Evolutionary conservation across 92 coral and sea anemone species (phyloP).

Genomic region (Nematostella vectensis): DNA sequence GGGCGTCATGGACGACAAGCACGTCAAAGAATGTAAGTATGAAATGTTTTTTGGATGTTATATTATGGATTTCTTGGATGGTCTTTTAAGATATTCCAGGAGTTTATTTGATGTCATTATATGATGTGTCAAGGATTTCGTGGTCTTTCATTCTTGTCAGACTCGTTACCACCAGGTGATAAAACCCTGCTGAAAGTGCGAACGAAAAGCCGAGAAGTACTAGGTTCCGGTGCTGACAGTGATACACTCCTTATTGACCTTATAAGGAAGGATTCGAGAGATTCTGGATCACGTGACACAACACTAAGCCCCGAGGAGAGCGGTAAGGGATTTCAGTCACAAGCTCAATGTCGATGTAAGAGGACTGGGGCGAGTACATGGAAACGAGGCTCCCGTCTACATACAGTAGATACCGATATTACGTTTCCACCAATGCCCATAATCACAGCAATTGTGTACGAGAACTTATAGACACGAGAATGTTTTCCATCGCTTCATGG

Average conservation of each 20-base stretch:
- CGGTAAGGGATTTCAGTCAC: no score
- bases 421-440: no score
- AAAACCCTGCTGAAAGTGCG: conserved; percentile 16
- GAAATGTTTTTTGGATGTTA: background rate
- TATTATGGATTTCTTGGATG: background rate
- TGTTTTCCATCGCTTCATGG: no score
- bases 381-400: conserved; percentile 1
- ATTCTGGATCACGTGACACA: no score
- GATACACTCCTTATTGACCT: conserved; percentile 68
- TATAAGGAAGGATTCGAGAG: conserved; percentile 16
- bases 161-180: conserved; percentile 12
- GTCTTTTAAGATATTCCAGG: background rate
- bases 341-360: no score
- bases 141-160: no score
- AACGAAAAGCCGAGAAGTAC: conserved; percentile 40
- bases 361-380: background rate
- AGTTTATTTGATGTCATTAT: background rate
- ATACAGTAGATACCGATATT: no score
- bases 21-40: conserved; percentile 46
- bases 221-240: conserved; percentile 70
- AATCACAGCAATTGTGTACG: no score
- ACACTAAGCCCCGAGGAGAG: no score
- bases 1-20: conserved; percentile 49
- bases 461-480: no score
- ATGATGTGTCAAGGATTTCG: no score